A percentile compares a stretch with the other conserved stretches of the same genome.
Conservation (phyloP, 2,797 vertebrate species). For the Lutjanus campechanus region DNA sequence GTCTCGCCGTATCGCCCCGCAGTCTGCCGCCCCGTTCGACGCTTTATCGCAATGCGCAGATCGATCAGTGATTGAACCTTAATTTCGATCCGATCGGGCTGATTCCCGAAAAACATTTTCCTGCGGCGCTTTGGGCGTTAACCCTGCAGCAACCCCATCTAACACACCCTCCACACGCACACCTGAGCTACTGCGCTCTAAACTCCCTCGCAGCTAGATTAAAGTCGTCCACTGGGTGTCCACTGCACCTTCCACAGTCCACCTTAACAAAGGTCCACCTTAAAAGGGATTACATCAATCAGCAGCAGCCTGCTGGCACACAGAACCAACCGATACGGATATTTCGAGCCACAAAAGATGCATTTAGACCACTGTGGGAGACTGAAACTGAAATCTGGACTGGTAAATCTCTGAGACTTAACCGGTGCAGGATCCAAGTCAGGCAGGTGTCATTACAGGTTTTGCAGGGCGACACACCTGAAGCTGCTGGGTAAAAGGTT, state of each 20-base stretch:
- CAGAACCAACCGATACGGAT: neutral
- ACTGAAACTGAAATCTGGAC: conserved; percentile 7
- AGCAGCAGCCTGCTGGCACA: conserved; percentile 17
- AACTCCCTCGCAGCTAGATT: neutral
- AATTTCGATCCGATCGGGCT: neutral
- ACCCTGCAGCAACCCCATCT: conserved; percentile 37
- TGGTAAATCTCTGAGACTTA: neutral
- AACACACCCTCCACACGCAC: neutral
- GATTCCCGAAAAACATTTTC: neutral
- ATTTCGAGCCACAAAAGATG: conserved; percentile 13
- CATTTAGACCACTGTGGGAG: neutral
- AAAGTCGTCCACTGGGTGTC: neutral
- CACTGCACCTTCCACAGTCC: neutral
- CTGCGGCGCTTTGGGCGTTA: conserved; percentile 11
- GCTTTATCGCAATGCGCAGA: neutral
- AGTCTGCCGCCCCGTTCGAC: neutral
- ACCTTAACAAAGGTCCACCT: conserved; percentile 43
- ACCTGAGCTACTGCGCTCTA: neutral
- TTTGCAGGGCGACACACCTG: conserved; percentile 5
- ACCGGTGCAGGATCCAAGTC: neutral
- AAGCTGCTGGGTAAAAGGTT: conserved; percentile 9
- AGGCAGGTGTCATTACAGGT: neutral
- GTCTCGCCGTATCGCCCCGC: neutral
- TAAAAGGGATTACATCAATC: conserved; percentile 40
- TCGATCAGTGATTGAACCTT: conserved; percentile 15